Evolutionary conservation across 2,113 vertebrate species (phyloP).

Genomic region (Ageneiosus marmoratus): DNA sequence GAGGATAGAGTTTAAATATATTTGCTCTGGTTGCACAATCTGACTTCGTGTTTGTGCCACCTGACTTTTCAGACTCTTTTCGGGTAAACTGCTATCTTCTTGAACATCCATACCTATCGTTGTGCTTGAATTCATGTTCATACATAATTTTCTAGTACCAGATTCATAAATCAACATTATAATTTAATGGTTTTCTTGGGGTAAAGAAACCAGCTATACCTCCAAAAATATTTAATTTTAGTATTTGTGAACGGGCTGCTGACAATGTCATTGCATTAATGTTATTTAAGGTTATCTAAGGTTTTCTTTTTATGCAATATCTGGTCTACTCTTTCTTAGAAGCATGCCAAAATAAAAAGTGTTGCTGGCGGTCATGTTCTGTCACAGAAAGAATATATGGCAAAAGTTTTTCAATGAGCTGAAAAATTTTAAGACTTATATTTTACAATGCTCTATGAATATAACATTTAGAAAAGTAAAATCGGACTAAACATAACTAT

Average conservation of each 20-base stretch:
- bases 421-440: neutral
- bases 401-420: neutral
- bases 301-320: neutral
- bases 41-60: neutral
- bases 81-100: neutral
- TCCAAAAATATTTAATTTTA: neutral
- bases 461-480: neutral
- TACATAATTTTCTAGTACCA: neutral
- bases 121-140: neutral
- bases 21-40: neutral
- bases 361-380: neutral
- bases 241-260: neutral
- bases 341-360: neutral
- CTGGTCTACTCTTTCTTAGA: neutral
- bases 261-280: neutral
- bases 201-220: too few species aligned
- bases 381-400: neutral
- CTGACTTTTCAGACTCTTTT: neutral
- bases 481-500: neutral
- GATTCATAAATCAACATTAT: neutral
- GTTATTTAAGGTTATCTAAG: neutral
- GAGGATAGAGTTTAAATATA: neutral
- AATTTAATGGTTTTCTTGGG: too few species aligned
- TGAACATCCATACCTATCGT: neutral
- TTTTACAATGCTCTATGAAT: neutral